These are phyloP conservation scores for Sisyra nigra DNA, from an alignment of 2,888 invertebrate species.

Conservation along the genomic window DNA sequence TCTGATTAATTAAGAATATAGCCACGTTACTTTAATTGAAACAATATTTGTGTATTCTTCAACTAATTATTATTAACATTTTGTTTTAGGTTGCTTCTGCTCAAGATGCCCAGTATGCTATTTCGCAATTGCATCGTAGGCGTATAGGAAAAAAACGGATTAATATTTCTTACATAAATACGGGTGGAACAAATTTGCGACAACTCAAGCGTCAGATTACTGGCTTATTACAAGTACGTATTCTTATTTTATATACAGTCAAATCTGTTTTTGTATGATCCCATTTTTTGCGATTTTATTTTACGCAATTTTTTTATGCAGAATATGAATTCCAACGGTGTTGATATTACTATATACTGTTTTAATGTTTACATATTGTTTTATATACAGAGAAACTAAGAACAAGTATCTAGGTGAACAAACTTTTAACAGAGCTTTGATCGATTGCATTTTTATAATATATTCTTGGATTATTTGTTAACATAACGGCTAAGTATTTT, in stretches of 20 bases:
- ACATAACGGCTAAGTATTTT: too few species aligned
- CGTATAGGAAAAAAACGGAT: slow-evolving; percentile 70
- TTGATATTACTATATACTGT: too few species aligned
- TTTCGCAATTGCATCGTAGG: slow-evolving; percentile 68
- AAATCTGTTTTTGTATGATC: neutral
- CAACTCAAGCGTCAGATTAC: slow-evolving; percentile 52
- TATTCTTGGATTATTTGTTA: too few species aligned
- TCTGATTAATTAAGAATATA: neutral
- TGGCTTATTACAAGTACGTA: slow-evolving; percentile 41
- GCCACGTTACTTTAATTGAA: neutral
- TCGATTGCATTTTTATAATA: too few species aligned
- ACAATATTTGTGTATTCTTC: slow-evolving; percentile 6
- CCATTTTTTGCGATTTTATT: too few species aligned
- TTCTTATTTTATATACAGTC: slow-evolving; percentile 2
- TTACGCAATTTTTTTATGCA: too few species aligned
- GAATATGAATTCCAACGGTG: too few species aligned
- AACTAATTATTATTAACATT: slow-evolving; percentile 8
- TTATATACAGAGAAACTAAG: too few species aligned
- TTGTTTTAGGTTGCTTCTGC: slow-evolving; percentile 23
- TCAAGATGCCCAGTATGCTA: slow-evolving; percentile 54
- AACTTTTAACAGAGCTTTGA: too few species aligned
- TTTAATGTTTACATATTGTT: too few species aligned
- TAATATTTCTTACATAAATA: slow-evolving; percentile 52
- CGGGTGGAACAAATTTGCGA: slow-evolving; percentile 43
- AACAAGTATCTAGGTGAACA: too few species aligned